Evolutionary conservation across 2,888 invertebrate genomes (phyloP).

Genomic region (Bellardia pandia): DNA sequence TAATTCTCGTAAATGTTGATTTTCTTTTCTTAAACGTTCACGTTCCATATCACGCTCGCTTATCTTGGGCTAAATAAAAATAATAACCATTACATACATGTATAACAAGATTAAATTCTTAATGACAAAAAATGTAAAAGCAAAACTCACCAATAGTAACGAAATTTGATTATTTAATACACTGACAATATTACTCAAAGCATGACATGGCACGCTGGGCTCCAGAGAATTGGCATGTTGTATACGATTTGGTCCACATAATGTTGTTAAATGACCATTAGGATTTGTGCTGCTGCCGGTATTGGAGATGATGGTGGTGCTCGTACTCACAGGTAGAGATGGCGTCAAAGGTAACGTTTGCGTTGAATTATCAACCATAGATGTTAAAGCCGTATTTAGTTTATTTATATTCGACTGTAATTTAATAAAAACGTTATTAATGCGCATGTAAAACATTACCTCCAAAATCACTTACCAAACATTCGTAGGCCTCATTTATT

Average conservation of each 20-base stretch:
- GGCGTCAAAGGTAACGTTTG: conserved; percentile 75
- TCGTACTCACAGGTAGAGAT: conserved; percentile 52
- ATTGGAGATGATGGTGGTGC: conserved; percentile 30
- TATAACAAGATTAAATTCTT: not conserved
- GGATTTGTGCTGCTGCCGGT: conserved; percentile 52
- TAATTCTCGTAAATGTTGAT: conserved; percentile 89
- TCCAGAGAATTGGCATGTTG: conserved; percentile 84
- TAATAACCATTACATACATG: not conserved
- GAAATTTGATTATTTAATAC: conserved; percentile 88
- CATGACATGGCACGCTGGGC: conserved; percentile 87
- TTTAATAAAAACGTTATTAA: not conserved
- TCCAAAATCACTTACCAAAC: conserved; percentile 77
- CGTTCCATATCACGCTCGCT: conserved; percentile 91
- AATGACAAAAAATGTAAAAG: too few species aligned
- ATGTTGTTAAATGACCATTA: conserved; percentile 70
- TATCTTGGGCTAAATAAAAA: conserved; percentile 87
- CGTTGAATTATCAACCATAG: conserved; percentile 78
- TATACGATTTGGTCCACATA: conserved; percentile 84
- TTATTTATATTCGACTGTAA: conserved; percentile 76
- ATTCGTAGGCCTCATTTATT: conserved; percentile 80
- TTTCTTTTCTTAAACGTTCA: conserved; percentile 89
- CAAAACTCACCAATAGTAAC: conserved; percentile 86
- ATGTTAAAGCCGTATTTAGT: conserved; percentile 69
- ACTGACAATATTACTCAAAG: conserved; percentile 87
- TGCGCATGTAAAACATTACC: too few species aligned